phyloP scores from a whole-genome alignment of 1,140 invertebrate genomes.

The Melitaea cinxia region DNA sequence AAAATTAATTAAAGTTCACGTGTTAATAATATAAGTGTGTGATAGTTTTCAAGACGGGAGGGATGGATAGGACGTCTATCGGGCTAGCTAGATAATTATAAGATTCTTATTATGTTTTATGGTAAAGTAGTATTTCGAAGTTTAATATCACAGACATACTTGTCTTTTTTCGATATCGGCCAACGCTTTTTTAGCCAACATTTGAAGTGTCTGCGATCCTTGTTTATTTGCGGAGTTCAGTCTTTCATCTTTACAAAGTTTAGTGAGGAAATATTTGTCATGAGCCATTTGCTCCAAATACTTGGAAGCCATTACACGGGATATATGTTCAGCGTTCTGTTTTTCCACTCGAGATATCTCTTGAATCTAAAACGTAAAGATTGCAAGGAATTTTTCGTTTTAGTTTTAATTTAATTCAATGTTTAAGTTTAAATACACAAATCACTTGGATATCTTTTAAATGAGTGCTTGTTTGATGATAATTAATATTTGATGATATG shows the following conservation, averaged over 20 bases:
- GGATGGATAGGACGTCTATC: too few species aligned
- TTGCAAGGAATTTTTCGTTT: background rate
- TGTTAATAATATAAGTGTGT: too few species aligned
- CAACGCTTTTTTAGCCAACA: slow-evolving; percentile 63
- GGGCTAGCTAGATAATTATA: too few species aligned
- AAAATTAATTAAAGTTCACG: too few species aligned
- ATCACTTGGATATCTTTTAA: background rate
- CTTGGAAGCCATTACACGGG: slow-evolving; percentile 71
- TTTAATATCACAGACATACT: slow-evolving; percentile 40
- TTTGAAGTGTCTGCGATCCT: slow-evolving; percentile 57
- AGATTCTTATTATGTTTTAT: too few species aligned
- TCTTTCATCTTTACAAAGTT: slow-evolving; percentile 69
- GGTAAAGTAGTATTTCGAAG: too few species aligned
- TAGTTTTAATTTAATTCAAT: too few species aligned
- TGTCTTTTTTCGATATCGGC: slow-evolving; percentile 68
- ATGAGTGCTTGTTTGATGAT: too few species aligned
- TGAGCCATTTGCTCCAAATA: slow-evolving; percentile 76
- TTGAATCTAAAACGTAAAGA: slow-evolving; percentile 46
- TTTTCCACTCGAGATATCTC: slow-evolving; percentile 65
- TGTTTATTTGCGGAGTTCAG: slow-evolving; percentile 67
- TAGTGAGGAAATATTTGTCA: slow-evolving; percentile 71
- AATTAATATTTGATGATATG: too few species aligned
- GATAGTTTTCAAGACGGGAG: too few species aligned
- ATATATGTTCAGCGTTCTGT: slow-evolving; percentile 62
- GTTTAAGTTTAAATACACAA: background rate